These are phyloP conservation scores for Phthorimaea operculella DNA, from an alignment of 1,140 invertebrate genomes.

Conservation along the genomic window DNA sequence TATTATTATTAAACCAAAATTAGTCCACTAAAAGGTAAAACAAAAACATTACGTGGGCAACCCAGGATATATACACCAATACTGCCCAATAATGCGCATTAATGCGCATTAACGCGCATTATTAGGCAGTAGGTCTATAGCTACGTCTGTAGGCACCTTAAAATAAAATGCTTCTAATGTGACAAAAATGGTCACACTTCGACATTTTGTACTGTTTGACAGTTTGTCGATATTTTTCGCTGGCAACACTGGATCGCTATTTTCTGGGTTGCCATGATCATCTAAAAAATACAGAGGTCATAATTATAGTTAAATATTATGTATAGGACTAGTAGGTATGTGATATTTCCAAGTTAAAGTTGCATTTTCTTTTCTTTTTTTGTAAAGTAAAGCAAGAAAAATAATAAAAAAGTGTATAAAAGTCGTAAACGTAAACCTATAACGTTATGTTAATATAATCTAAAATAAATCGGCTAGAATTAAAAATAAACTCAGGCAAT, in stretches of 20 bases:
- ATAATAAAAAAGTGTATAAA: neutral
- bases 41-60: too few species aligned
- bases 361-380: conserved; percentile 1
- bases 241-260: neutral
- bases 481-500: neutral
- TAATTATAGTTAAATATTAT: neutral
- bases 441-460: neutral
- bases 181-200: too few species aligned
- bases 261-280: neutral
- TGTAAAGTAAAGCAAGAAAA: neutral
- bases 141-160: too few species aligned
- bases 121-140: too few species aligned
- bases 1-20: too few species aligned
- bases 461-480: neutral
- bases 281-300: neutral
- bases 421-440: neutral
- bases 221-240: too few species aligned
- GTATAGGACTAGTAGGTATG: neutral
- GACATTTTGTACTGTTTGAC: too few species aligned
- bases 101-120: too few species aligned
- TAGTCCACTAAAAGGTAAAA: too few species aligned
- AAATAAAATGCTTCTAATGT: neutral
- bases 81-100: too few species aligned
- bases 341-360: neutral
- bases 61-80: too few species aligned